These are phyloP conservation scores for Pollenia amentaria DNA, from an alignment of 2,888 invertebrate genomes.

Conservation along the genomic window DNA sequence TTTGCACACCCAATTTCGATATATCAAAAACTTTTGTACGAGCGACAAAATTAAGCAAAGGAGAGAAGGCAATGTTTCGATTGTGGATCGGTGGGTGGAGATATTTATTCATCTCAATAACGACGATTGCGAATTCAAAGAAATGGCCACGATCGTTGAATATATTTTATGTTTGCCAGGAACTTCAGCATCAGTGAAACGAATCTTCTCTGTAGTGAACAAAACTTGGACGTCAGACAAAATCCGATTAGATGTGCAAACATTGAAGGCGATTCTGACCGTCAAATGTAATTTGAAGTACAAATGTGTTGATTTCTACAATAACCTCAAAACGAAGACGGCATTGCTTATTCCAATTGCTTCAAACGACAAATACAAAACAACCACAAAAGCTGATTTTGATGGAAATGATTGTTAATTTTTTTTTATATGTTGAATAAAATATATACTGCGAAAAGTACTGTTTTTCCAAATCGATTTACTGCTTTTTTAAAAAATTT, in stretches of 20 bases:
- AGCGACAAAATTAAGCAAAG: slow-evolving; percentile 54
- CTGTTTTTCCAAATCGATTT: too few species aligned
- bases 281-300: neutral
- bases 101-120: too few species aligned
- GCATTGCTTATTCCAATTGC: slow-evolving; percentile 43
- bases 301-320: too few species aligned
- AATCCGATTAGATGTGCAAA: neutral
- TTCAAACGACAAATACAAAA: slow-evolving; percentile 39
- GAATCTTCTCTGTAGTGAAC: neutral
- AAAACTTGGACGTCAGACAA: too few species aligned
- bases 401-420: slow-evolving; percentile 5
- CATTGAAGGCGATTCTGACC: neutral
- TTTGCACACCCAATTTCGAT: too few species aligned
- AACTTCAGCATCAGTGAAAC: too few species aligned
- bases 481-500: too few species aligned
- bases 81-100: slow-evolving; percentile 9
- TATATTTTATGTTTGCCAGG: too few species aligned
- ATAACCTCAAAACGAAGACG: slow-evolving; percentile 36
- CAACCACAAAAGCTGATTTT: slow-evolving; percentile 35
- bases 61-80: slow-evolving; percentile 34
- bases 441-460: too few species aligned
- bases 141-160: too few species aligned
- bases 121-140: too few species aligned
- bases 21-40: slow-evolving; percentile 52
- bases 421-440: too few species aligned